phyloP scores from a whole-genome alignment of 1,140 invertebrate genomes.

The Anastatus disparis region DNA sequence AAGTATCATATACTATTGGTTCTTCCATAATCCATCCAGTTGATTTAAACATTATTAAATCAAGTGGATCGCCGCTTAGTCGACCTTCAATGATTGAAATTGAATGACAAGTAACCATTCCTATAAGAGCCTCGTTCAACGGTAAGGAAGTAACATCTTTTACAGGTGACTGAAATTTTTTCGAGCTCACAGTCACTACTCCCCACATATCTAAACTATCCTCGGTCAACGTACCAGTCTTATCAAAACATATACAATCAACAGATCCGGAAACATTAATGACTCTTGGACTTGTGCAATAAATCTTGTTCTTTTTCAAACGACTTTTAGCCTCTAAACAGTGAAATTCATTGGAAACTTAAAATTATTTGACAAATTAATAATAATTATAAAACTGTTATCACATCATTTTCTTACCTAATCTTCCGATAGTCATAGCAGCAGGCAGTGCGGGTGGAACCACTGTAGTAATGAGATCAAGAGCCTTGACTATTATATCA shows the following conservation, averaged over 20 bases:
- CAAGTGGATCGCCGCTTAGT: slow-evolving; percentile 84
- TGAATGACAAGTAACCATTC: slow-evolving; percentile 84
- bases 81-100: slow-evolving; percentile 83
- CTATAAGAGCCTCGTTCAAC: slow-evolving; percentile 65
- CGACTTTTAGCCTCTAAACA: slow-evolving; percentile 81
- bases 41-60: slow-evolving; percentile 89
- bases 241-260: slow-evolving; percentile 95
- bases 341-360: background rate
- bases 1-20: slow-evolving; percentile 84
- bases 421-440: slow-evolving; percentile 90
- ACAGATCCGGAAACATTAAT: slow-evolving; percentile 92
- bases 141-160: slow-evolving; percentile 66
- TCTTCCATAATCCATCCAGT: slow-evolving; percentile 89
- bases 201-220: slow-evolving; percentile 94
- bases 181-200: slow-evolving; percentile 75
- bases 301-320: slow-evolving; percentile 82
- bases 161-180: slow-evolving; percentile 71
- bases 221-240: slow-evolving; percentile 95
- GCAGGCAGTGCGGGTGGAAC: slow-evolving; percentile 94
- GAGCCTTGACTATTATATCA: slow-evolving; percentile 67
- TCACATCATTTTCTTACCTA: slow-evolving; percentile 20
- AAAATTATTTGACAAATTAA: background rate
- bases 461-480: slow-evolving; percentile 95
- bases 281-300: slow-evolving; percentile 88
- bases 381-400: background rate